phyloP scores from a whole-genome alignment of 2,888 invertebrate species.

The Meliscaeva auricollis region DNA sequence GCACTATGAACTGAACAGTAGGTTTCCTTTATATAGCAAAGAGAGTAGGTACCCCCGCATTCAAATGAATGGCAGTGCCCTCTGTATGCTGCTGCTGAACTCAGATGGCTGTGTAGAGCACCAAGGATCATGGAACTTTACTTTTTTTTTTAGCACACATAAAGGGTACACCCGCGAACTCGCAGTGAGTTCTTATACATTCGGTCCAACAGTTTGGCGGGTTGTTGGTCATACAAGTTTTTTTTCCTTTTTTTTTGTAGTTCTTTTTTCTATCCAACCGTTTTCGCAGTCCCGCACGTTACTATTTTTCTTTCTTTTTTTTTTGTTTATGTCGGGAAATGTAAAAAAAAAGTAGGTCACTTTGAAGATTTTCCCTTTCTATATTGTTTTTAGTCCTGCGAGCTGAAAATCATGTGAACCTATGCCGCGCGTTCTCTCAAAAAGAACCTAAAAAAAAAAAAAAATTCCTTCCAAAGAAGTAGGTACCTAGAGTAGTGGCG shows the following conservation, averaged over 20 bases:
- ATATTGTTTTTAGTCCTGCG: conserved; percentile 66
- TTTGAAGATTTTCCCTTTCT: conserved; percentile 75
- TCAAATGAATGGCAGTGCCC: conserved; percentile 11
- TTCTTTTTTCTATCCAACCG: neutral
- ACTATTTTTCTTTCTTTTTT: conserved; percentile 47
- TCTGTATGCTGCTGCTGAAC: neutral
- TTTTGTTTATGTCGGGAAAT: conserved; percentile 28
- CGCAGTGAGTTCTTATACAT: conserved; percentile 23
- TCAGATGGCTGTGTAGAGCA: neutral
- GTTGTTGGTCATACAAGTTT: conserved; percentile 60
- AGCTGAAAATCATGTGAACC: conserved; percentile 73
- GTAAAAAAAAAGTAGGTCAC: conserved; percentile 60
- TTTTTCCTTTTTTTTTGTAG: conserved; percentile 8
- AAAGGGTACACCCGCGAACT: conserved; percentile 47
- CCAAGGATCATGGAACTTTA: conserved; percentile 37
- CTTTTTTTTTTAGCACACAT: conserved; percentile 46
- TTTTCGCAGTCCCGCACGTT: conserved; percentile 22
- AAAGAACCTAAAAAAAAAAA: conserved; percentile 12
- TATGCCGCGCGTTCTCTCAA: conserved; percentile 1
- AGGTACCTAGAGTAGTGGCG: neutral
- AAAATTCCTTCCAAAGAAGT: conserved; percentile 16
- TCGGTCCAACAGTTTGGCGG: conserved; percentile 59
- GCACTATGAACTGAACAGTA: neutral
- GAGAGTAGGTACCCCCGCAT: neutral
- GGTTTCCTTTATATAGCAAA: conserved; percentile 20